Base-by-base conservation (phyloP, 2,888 invertebrate species). In the Ctenicera cuprea region DNA sequence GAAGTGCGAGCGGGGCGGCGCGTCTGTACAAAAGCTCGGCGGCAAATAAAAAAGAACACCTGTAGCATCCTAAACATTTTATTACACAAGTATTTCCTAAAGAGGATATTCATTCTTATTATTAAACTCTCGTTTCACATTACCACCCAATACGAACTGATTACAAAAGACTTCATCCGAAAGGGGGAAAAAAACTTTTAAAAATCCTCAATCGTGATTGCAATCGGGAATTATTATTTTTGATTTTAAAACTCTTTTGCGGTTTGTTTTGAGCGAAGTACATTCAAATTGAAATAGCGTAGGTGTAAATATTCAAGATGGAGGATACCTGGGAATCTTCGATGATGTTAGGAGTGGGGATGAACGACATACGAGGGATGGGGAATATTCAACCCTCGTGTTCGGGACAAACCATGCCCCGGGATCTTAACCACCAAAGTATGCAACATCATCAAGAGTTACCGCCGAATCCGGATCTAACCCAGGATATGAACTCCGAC, bases 291-390 rank as follows among this genome's bases (percentile, higher is more conserved):
- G n/a, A 59, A 64, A 65, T 50, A 72, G 79, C 79, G 80, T 80
- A 76, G 80, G 80, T 76, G 79, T 73, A 76, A 65, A 73, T 62
- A 64, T 78, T 72, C 82, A 85, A 85, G 82, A 87, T 87, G 87
- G 87, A 87, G 82, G 87, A 87, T 79, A 82, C 84, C 78, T 87
- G 87, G 87, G 87, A 87, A 80, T 83, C 87, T 80, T 87, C 87
- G 76, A 81, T 87, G 80, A 86, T 87, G 85, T 84, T 87, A 84
- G 87, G 87, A 78, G 85, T 86, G 80, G 85, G 84, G 80, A 85
- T 86, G 80, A 82, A 80, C 64, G 86, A 85, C 50, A 79, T 85
- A 79, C 80, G 83, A 78, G 82, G 80, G 71, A 82, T 86, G 80
- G 84, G 82, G 71, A 85, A 85, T 59, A 81, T 85, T 79, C 83